phyloP scores from a whole-genome alignment of 2,888 invertebrate genomes.

The Beris chalybata region DNA sequence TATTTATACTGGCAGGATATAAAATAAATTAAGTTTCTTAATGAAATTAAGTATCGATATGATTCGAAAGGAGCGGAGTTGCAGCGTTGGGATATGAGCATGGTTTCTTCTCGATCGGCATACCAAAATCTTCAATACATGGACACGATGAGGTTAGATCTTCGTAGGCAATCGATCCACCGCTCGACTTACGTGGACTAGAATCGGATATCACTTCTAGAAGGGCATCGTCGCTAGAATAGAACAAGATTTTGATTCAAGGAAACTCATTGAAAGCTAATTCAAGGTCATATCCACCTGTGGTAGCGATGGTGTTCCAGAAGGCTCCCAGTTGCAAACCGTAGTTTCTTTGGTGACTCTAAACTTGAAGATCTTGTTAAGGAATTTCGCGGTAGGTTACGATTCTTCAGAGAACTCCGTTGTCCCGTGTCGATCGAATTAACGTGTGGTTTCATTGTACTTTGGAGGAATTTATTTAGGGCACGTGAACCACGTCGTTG shows the following conservation, averaged over 20 bases:
- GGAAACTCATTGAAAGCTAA: slow-evolving; percentile 1
- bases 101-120: slow-evolving; percentile 46
- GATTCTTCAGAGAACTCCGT: slow-evolving; percentile 72
- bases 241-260: neutral
- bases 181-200: slow-evolving; percentile 50
- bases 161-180: slow-evolving; percentile 48
- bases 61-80: slow-evolving; percentile 53
- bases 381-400: slow-evolving; percentile 61
- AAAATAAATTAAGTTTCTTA: slow-evolving; percentile 29
- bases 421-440: slow-evolving; percentile 53
- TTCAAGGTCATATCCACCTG: slow-evolving; percentile 44
- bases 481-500: slow-evolving; percentile 56
- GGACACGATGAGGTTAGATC: slow-evolving; percentile 53
- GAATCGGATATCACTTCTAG: slow-evolving; percentile 53
- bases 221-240: slow-evolving; percentile 53
- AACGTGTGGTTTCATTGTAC: slow-evolving; percentile 36
- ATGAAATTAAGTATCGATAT: slow-evolving; percentile 47
- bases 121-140: slow-evolving; percentile 47
- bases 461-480: slow-evolving; percentile 50
- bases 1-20: slow-evolving; percentile 28
- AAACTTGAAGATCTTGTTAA: slow-evolving; percentile 73
- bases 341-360: slow-evolving; percentile 80
- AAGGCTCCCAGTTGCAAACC: slow-evolving; percentile 74
- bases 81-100: slow-evolving; percentile 51
- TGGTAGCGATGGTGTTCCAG: slow-evolving; percentile 58